Percentiles rank a stretch among this genome's conserved stretches.
These are phyloP conservation scores for Smutsia temminckii DNA, from an alignment of 2,797 vertebrate species.

Conservation along the genomic window DNA sequence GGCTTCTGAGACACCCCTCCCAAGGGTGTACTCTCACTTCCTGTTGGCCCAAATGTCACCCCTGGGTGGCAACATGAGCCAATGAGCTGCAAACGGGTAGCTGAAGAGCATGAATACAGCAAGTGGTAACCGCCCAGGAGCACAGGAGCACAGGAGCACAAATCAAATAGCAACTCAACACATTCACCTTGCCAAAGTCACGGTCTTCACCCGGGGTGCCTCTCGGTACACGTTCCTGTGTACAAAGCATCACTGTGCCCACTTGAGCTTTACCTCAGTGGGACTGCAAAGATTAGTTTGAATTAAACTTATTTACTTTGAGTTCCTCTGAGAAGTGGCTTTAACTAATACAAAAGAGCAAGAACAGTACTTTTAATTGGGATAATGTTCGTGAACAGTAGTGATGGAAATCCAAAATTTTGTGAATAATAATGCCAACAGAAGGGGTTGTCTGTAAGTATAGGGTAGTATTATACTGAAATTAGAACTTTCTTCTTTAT, in stretches of 20 bases:
- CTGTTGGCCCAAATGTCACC: background rate
- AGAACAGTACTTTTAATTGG: background rate
- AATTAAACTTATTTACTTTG: constrained; percentile 38
- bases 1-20: background rate
- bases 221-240: accelerated
- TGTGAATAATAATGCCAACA: constrained; percentile 41
- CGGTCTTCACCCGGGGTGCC: background rate
- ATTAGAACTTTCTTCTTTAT: constrained; percentile 54
- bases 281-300: background rate
- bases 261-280: background rate
- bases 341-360: constrained; percentile 16
- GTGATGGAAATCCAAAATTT: constrained; percentile 40
- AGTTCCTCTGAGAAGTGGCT: background rate
- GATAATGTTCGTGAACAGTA: constrained; percentile 3
- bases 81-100: background rate
- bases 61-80: too few species aligned
- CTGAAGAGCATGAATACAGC: background rate
- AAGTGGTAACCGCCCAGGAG: background rate
- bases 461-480: background rate
- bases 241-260: background rate
- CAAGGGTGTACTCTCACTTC: background rate
- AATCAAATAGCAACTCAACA: background rate
- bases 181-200: accelerated
- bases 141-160: background rate
- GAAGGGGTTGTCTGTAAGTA: constrained; percentile 53